A percentile compares a stretch with the other conserved stretches of the same genome.
Conservation (phyloP, 2,888 invertebrate genomes). For the Malthinus flaveolus region DNA sequence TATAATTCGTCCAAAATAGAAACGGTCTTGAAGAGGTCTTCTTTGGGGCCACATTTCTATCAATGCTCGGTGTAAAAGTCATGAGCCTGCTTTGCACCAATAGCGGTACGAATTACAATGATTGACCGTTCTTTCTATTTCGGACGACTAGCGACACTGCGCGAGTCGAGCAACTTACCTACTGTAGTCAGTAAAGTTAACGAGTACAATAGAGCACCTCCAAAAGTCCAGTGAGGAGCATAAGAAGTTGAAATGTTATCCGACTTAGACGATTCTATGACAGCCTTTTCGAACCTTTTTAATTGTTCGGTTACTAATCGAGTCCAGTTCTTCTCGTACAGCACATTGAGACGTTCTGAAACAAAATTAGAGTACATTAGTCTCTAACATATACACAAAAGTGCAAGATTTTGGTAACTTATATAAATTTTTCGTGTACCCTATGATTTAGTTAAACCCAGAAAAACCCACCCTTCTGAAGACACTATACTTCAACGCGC, state of each 20-base stretch:
- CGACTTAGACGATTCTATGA: conserved; percentile 72
- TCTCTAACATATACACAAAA: background rate
- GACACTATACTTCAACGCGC: too few species aligned
- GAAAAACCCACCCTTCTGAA: too few species aligned
- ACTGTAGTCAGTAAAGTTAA: conserved; percentile 88
- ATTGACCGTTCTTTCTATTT: too few species aligned
- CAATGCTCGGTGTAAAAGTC: too few species aligned
- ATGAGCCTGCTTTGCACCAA: too few species aligned
- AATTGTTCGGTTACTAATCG: conserved; percentile 76
- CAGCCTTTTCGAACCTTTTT: conserved; percentile 76
- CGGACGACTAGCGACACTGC: background rate
- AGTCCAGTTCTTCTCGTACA: conserved; percentile 85
- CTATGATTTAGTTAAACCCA: too few species aligned
- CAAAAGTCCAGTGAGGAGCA: conserved; percentile 76
- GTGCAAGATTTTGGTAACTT: too few species aligned
- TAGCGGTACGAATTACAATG: too few species aligned
- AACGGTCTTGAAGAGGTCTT: too few species aligned
- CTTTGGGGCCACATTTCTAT: too few species aligned
- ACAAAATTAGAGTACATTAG: conserved; percentile 22
- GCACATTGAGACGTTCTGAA: conserved; percentile 76
- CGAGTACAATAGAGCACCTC: conserved; percentile 81
- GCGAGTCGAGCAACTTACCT: conserved; percentile 68
- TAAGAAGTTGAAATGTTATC: conserved; percentile 48
- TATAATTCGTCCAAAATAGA: too few species aligned
- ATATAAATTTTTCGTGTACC: too few species aligned